A percentile compares a stretch with the other conserved stretches of the same genome.
Evolutionary conservation across 2,797 vertebrate species (phyloP).

Genomic region (Gorsachius magnificus): DNA sequence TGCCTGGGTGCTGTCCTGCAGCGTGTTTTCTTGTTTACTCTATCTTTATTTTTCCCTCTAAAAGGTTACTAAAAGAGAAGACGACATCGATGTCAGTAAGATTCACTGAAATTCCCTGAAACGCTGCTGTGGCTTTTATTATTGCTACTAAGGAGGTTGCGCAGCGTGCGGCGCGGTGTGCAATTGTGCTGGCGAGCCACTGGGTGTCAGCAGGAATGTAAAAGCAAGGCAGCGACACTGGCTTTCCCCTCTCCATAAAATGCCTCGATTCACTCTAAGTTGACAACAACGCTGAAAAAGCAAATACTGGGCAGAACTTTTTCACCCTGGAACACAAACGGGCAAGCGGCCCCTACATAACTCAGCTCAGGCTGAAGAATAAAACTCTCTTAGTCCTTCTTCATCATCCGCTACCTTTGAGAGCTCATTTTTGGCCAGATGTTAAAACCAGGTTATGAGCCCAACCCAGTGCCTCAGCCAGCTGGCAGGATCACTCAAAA

Average conservation of each 20-base stretch:
- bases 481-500: not conserved
- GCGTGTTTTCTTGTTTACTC: rapidly evolving
- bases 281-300: not conserved
- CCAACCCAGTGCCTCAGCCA: not conserved
- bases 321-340: not conserved
- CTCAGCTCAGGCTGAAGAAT: not conserved
- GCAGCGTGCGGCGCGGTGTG: rapidly evolving
- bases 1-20: rapidly evolving
- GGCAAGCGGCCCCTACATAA: not conserved
- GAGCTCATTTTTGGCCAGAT: not conserved
- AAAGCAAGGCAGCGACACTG: not conserved
- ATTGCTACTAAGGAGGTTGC: rapidly evolving
- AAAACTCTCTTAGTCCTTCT: not conserved
- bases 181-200: constrained; percentile 16
- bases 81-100: rapidly evolving
- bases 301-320: not conserved
- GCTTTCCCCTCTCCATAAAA: not conserved
- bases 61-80: not conserved
- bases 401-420: not conserved
- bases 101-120: not conserved
- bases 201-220: constrained; percentile 73
- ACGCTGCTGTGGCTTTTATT: not conserved
- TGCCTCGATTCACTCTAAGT: rapidly evolving
- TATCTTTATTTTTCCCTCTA: not conserved
- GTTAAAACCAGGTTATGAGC: not conserved